Evolutionary conservation across 2,888 invertebrate species (phyloP).

Genomic region (Rotaria macrura): DNA sequence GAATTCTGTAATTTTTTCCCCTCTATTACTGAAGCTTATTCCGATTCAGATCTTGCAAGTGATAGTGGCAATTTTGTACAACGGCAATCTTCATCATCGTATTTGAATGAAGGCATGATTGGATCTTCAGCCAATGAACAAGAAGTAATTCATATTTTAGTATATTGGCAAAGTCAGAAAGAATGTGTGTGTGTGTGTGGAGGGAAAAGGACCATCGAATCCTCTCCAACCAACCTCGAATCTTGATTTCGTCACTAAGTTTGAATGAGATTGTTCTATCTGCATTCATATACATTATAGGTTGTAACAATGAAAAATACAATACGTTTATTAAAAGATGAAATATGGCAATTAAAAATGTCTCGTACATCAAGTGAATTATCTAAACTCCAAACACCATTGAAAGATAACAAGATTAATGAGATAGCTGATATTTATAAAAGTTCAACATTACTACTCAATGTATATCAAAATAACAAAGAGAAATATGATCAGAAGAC

Average conservation of each 20-base stretch:
- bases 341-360: conserved; percentile 13
- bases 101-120: neutral
- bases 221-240: too few species aligned
- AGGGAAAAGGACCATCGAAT: too few species aligned
- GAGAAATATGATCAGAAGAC: neutral
- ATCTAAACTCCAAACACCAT: neutral
- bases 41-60: neutral
- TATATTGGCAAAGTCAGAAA: neutral
- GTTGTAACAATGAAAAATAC: neutral
- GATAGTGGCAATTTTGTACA: neutral
- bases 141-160: neutral
- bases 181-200: too few species aligned
- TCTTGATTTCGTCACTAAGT: too few species aligned
- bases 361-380: neutral
- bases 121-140: neutral
- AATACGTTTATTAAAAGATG: conserved; percentile 3
- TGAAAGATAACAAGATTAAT: neutral
- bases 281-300: neutral
- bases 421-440: conserved; percentile 9
- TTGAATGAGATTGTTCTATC: too few species aligned
- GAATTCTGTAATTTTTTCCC: too few species aligned
- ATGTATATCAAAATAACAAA: neutral
- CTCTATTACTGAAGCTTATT: neutral
- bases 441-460: conserved; percentile 8
- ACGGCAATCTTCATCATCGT: neutral